Evolutionary conservation across 2,797 vertebrate genomes (phyloP), one percentile per base, ranked within the genome.

Genomic region (Chelonia mydas): DNA sequence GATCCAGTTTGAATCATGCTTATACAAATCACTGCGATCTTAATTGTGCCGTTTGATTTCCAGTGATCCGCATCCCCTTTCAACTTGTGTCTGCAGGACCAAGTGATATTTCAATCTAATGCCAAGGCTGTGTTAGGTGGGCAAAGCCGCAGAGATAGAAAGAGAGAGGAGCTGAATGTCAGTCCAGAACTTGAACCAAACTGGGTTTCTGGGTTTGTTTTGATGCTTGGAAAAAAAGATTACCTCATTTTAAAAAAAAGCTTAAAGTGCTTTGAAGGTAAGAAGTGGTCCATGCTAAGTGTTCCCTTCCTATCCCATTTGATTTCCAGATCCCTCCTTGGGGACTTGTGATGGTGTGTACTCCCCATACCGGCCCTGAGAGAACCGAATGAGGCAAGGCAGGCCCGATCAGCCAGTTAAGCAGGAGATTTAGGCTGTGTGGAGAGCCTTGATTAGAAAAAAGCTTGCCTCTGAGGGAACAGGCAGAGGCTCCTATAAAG

Each of bases 111-210:
- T 89, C 51, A 88, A 86, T 25, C 72, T 87, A 51, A 59, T 54
- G 8, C 54, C 23, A 25, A 16, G 8, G 21, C 53, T 23, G n/a
- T 55, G 37, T 41, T 76, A 93, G 86, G 33, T 57, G 77, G 77
- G 91, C 21, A 59, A 88, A 45, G 54, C 50, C 7, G 7, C 74
- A 19, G 3, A 27, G 80, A 37, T 49, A 81, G 55, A 51, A 81
- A 78, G 37, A 89, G 87, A 53, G 8, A 16, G 5, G 2, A 0
- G 50, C 61, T 90, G 37, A 89, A 50, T 27, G 17, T 3, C 15
- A 55, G 13, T 81, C 59, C 74, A 86, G 86, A 81, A 68, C 31
- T 15, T 76, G 76, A 93, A 80, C 47, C 93, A 94, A 94, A 90
- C 5, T 37, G 79, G 54, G 13, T 6, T 81, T 86, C 45, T 3